These are phyloP conservation scores for Balaenoptera acutorostrata DNA, from an alignment of 2,113 vertebrate genomes.

Conservation along the genomic window DNA sequence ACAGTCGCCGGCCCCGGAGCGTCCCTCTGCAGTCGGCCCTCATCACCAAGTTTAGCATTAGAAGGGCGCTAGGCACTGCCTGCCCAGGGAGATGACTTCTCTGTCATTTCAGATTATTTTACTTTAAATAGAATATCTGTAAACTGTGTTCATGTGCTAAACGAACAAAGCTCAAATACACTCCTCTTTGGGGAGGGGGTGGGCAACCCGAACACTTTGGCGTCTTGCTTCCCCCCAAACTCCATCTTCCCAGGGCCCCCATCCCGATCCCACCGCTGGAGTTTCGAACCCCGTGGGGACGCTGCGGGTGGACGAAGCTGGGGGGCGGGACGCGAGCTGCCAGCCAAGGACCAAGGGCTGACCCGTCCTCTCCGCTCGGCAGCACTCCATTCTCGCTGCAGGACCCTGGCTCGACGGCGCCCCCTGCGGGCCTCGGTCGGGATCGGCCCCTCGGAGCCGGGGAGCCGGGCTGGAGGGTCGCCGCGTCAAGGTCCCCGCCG, in stretches of 20 bases:
- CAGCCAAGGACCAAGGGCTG: accelerated
- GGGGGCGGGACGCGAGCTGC: not conserved
- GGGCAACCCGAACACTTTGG: not conserved
- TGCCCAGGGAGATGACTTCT: not conserved
- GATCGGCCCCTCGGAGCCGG: not conserved
- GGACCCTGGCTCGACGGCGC: not conserved
- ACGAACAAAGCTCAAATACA: not conserved
- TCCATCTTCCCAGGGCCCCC: not conserved
- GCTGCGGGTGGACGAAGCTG: not conserved
- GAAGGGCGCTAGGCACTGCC: not conserved
- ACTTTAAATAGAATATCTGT: not conserved
- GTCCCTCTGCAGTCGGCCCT: not conserved
- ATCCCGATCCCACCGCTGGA: too few species aligned
- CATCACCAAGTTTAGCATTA: accelerated
- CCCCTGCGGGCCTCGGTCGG: conserved; percentile 1
- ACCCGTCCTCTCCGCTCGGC: accelerated
- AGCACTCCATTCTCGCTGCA: accelerated
- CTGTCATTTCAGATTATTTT: not conserved
- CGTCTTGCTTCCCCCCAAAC: not conserved
- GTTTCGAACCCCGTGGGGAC: accelerated
- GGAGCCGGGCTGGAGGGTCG: accelerated
- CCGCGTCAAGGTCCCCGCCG: accelerated
- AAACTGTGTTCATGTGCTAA: not conserved
- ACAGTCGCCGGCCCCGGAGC: accelerated
- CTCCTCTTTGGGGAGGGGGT: not conserved